A percentile compares a stretch with the other conserved stretches of the same genome.
Conservation (phyloP, 1,140 invertebrate species). For the Triops longicaudatus region DNA sequence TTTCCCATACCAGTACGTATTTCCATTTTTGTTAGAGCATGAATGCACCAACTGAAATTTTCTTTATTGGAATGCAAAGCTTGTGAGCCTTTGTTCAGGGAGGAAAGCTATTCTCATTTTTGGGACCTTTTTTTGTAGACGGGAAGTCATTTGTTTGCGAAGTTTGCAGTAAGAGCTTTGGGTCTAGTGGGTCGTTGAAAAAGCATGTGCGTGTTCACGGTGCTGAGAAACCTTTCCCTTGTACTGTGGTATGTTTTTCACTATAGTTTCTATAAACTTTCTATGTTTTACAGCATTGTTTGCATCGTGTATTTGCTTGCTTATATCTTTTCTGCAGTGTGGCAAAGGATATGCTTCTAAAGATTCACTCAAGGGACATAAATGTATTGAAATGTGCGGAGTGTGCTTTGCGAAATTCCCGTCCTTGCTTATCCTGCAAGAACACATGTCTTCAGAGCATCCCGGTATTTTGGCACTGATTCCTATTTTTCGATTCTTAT, state of each 20-base stretch:
- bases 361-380: neutral
- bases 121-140: neutral
- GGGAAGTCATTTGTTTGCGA: neutral
- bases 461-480: neutral
- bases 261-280: neutral
- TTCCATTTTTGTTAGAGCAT: no score
- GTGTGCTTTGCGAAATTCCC: neutral
- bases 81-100: neutral
- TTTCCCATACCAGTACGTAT: slow-evolving; percentile 4
- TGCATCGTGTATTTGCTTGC: neutral
- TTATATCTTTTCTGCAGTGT: neutral
- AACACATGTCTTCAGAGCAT: neutral
- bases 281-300: neutral
- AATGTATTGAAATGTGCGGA: neutral
- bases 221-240: neutral
- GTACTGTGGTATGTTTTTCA: neutral
- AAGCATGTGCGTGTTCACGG: neutral
- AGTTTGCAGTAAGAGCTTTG: neutral
- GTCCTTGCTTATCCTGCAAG: neutral
- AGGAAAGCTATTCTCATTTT: neutral
- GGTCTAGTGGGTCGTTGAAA: neutral
- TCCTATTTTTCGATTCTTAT: neutral
- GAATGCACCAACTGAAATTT: neutral
- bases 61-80: neutral
- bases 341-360: neutral